Evolutionary conservation across 2,888 invertebrate genomes (phyloP), one percentile per base, ranked within the genome.

Genomic region (Cataglyphis cursor): DNA sequence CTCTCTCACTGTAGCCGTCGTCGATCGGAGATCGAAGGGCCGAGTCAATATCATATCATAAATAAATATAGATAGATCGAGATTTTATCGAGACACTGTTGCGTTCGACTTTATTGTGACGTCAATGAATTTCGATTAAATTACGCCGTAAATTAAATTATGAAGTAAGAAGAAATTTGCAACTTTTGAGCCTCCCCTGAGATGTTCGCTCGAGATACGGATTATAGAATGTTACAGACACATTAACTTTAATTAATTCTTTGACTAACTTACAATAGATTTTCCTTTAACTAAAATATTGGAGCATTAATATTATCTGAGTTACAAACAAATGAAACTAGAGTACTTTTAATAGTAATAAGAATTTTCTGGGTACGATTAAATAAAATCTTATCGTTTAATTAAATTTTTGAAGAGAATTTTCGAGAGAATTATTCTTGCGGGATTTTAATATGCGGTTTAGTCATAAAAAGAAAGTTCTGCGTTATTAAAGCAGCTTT

Each of bases 211-310:
- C 44, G 31, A 72, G 72, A 72, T 61, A 72, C 24, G 6, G 72
- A 72, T 80, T 80, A 80, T 72, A 59, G 48, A 18, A 72, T 72
- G 48, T 80, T 61, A 44, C 44, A 44, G 57, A 59, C 44, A 44
- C 78, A 72, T 80, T 72, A 80, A 48, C 44, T 59, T 80, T 80
- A 72, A 78, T 78, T 78, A 78, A 80, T 80, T 80, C 72, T 72
- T 80, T 80, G 72, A 61, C 18, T 44, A 72, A 80, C 59, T 80
- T 59, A 44, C 12, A 80, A 44, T 44, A 31, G 31, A 70, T 78
- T 78, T 44, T 35, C 59, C 0, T 72, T 21, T 35, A 59, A 59
- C 12, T 78, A 21, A 61, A 72, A 80, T 80, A 44, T 61, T 35
- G 35, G 59, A 59, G 12, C 44, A 70, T 72, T 61, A 61, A 57